Evolutionary conservation across 2,113 vertebrate species (phyloP).

Genomic region (Trochalopteron elliotii): DNA sequence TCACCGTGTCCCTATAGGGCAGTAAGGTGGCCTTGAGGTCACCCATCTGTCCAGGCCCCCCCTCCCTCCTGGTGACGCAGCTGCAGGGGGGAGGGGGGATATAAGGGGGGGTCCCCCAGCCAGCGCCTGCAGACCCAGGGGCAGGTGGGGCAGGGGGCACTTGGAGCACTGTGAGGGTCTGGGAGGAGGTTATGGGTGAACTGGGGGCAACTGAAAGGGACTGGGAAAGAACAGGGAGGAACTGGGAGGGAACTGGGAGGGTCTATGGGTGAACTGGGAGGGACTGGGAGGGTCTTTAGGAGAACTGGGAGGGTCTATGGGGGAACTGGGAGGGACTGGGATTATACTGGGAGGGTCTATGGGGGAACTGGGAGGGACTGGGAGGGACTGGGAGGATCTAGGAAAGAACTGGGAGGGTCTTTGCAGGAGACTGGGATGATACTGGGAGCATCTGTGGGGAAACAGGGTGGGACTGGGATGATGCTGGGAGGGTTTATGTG

Average conservation of each 20-base stretch:
- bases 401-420: neutral
- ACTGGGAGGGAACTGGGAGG: neutral
- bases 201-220: neutral
- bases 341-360: neutral
- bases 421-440: neutral
- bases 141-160: neutral
- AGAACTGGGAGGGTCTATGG: neutral
- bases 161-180: neutral
- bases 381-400: neutral
- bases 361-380: neutral
- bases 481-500: neutral
- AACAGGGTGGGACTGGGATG: neutral
- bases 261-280: neutral
- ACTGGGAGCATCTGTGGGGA: neutral
- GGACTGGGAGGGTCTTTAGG: neutral
- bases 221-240: neutral
- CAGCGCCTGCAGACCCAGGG: neutral
- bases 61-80: neutral
- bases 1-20: neutral
- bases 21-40: neutral
- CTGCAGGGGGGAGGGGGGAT: neutral
- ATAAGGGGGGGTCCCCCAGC: neutral
- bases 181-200: neutral
- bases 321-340: neutral
- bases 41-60: neutral